A percentile compares a stretch with the other conserved stretches of the same genome.
phyloP scores from a whole-genome alignment of 2,113 vertebrate genomes.

The Bolborhynchus lineola region DNA sequence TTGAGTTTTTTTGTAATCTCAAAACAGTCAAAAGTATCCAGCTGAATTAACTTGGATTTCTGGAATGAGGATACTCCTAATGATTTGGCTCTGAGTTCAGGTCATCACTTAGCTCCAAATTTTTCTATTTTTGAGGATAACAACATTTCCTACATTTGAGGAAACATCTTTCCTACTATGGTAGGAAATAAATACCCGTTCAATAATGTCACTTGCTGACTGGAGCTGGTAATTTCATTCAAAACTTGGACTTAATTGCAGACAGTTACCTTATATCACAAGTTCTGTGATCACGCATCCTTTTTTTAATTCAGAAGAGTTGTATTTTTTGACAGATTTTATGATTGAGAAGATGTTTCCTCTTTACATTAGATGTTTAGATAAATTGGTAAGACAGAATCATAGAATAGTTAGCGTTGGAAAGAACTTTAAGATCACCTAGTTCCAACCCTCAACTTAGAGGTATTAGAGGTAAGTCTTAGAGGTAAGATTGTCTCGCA shows the following conservation, averaged over 20 bases:
- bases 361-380: not conserved
- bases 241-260: not conserved
- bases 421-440: not conserved
- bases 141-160: not conserved
- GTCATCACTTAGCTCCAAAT: not conserved
- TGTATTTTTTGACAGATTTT: not conserved
- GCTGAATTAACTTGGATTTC: not conserved
- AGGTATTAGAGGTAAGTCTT: not conserved
- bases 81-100: not conserved
- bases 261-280: not conserved
- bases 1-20: not conserved
- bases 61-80: not conserved
- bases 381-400: not conserved
- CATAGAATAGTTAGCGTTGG: not conserved
- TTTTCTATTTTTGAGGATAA: not conserved
- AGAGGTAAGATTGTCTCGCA: not conserved
- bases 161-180: not conserved
- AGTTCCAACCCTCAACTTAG: not conserved
- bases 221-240: not conserved
- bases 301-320: not conserved
- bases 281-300: not conserved
- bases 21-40: not conserved
- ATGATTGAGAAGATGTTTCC: not conserved
- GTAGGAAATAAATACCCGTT: not conserved
- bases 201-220: not conserved